phyloP scores from a whole-genome alignment of 2,888 invertebrate genomes.

The Willowsia nigromaculata region DNA sequence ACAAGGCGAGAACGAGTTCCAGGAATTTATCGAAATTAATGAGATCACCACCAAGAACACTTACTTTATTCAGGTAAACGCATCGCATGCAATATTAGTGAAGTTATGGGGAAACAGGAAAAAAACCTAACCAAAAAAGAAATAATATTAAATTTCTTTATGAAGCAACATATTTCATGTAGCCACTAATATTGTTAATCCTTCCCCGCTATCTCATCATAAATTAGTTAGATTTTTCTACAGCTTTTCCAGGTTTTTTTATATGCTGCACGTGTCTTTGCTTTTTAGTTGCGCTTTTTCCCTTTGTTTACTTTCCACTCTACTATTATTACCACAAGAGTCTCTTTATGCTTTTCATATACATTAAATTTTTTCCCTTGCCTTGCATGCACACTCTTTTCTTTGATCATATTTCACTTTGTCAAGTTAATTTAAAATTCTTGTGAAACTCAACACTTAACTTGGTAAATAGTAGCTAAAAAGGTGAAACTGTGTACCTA shows the following conservation, averaged over 20 bases:
- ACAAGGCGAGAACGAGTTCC: constrained; percentile 88
- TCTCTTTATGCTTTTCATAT: too few species aligned
- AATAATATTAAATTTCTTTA: not conserved
- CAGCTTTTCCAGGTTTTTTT: not conserved
- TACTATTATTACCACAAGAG: too few species aligned
- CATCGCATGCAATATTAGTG: too few species aligned
- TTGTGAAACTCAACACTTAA: too few species aligned
- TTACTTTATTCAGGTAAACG: constrained; percentile 96
- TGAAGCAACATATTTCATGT: not conserved
- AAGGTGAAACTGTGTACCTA: too few species aligned
- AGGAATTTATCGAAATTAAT: constrained; percentile 97
- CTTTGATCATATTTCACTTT: constrained; percentile 14
- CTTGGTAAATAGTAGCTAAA: too few species aligned
- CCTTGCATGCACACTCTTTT: not conserved
- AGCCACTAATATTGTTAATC: not conserved
- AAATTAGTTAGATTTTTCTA: not conserved
- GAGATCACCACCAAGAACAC: constrained; percentile 95
- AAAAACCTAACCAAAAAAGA: not conserved
- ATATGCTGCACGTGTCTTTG: too few species aligned
- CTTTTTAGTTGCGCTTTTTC: too few species aligned
- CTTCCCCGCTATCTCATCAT: not conserved
- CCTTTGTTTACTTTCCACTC: not conserved
- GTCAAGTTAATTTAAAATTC: constrained; percentile 14
- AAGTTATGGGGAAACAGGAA: not conserved
- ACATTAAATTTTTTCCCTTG: not conserved